Conservation (phyloP, 2,888 invertebrate genomes). For the Cecidostiba fungosa region DNA sequence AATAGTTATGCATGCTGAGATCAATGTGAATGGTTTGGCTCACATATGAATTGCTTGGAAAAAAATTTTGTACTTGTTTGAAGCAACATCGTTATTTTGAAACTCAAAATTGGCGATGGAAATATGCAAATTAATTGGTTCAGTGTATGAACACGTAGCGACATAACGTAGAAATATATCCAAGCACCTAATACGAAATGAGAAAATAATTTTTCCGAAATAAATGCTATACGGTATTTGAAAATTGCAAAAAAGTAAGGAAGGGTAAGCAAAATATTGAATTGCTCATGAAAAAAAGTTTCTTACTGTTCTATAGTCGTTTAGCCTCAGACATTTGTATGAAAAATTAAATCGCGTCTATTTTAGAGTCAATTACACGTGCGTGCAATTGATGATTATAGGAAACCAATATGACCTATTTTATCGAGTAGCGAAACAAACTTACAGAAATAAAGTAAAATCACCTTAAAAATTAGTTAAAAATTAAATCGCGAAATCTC, state of each 20-base stretch:
- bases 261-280: background rate
- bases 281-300: background rate
- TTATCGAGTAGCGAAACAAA: conserved; percentile 47
- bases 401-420: conserved; percentile 49
- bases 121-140: conserved; percentile 2
- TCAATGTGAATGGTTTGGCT: too few species aligned
- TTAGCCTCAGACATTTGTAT: conserved; percentile 16
- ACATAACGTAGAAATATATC: conserved; percentile 30
- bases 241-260: background rate
- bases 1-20: background rate
- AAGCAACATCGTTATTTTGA: conserved; percentile 14
- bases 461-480: conserved; percentile 51
- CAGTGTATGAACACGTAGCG: conserved; percentile 1
- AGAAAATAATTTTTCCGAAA: conserved; percentile 22
- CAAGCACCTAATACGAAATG: conserved; percentile 26
- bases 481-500: conserved; percentile 56
- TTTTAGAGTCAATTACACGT: conserved; percentile 48
- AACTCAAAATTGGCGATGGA: conserved; percentile 17
- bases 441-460: conserved; percentile 6
- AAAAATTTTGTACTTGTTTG: conserved; percentile 6
- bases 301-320: conserved; percentile 13
- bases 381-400: conserved; percentile 49
- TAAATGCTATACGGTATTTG: background rate
- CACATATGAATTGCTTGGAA: background rate
- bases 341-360: conserved; percentile 23